Percentiles rank a stretch among this genome's conserved stretches.
phyloP scores from a whole-genome alignment of 2,888 invertebrate species.

The Neoaliturus tenellus region DNA sequence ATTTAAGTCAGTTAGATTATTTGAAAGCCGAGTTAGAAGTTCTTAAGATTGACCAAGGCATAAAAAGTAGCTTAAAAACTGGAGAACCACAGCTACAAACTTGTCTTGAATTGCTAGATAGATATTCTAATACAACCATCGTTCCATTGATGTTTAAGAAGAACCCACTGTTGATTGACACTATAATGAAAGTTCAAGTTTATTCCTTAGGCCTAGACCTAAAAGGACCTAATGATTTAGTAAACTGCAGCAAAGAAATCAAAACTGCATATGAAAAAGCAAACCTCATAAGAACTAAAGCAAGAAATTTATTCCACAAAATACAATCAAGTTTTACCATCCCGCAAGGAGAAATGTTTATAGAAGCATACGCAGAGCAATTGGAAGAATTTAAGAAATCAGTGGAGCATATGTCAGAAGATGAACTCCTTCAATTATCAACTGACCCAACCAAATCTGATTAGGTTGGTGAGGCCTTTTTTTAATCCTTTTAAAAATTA shows the following conservation, averaged over 20 bases:
- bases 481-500: no score
- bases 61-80: not conserved
- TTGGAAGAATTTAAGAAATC: not conserved
- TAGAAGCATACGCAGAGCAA: not conserved
- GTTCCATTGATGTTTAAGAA: slow-evolving; percentile 4
- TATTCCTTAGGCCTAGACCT: no score
- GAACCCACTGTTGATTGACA: not conserved
- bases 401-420: not conserved
- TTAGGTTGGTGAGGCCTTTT: no score
- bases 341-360: not conserved
- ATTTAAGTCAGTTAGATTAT: not conserved
- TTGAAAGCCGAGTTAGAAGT: not conserved
- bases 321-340: not conserved
- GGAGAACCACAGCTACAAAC: not conserved
- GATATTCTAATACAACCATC: not conserved
- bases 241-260: no score
- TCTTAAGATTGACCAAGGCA: not conserved
- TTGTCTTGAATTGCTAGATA: not conserved
- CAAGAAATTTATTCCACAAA: not conserved
- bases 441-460: not conserved
- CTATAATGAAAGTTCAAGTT: not conserved
- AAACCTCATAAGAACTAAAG: no score
- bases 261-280: not conserved
- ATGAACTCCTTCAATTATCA: not conserved
- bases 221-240: no score